phyloP scores from a whole-genome alignment of 2,797 vertebrate species.

The Neosalanx taihuensis region DNA sequence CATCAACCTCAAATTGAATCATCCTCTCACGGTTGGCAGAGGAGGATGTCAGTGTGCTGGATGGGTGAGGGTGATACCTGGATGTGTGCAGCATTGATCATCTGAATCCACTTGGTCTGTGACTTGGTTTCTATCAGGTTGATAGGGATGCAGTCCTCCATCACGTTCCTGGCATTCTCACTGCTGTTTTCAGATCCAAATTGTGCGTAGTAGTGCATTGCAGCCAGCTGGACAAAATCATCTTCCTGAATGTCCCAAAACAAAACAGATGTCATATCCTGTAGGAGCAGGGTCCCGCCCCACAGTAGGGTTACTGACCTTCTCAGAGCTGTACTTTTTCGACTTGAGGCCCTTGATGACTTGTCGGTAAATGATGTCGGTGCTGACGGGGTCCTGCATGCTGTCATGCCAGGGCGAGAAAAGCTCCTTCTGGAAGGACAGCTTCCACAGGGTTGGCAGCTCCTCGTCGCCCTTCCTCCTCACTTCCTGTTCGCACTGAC shows the following conservation, averaged over 20 bases:
- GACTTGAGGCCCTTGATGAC: conserved; percentile 80
- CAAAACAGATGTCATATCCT: neutral
- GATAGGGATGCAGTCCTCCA: conserved; percentile 78
- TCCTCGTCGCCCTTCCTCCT: conserved; percentile 77
- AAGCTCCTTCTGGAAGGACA: conserved; percentile 88
- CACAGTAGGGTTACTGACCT: conserved; percentile 65
- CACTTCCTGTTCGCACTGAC: conserved; percentile 91
- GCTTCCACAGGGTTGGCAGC: conserved; percentile 78
- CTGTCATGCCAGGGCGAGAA: conserved; percentile 92
- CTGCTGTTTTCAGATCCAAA: conserved; percentile 65
- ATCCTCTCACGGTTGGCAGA: neutral
- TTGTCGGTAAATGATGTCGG: conserved; percentile 89
- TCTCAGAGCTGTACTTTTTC: conserved; percentile 84
- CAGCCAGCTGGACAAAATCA: conserved; percentile 82
- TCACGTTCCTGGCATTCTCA: conserved; percentile 69
- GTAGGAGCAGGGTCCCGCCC: too few relatives aligned
- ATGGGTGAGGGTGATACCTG: conserved; percentile 69
- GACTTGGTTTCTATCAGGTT: conserved; percentile 82
- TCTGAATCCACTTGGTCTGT: conserved; percentile 78
- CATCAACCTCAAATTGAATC: neutral
- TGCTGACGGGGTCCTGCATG: conserved; percentile 78
- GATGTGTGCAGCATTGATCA: conserved; percentile 71
- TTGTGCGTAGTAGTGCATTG: conserved; percentile 81
- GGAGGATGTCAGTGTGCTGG: neutral
- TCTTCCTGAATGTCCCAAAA: conserved; percentile 76